These are phyloP conservation scores for Achatina immaculata DNA, from an alignment of 1,140 invertebrate genomes.

Conservation along the genomic window DNA sequence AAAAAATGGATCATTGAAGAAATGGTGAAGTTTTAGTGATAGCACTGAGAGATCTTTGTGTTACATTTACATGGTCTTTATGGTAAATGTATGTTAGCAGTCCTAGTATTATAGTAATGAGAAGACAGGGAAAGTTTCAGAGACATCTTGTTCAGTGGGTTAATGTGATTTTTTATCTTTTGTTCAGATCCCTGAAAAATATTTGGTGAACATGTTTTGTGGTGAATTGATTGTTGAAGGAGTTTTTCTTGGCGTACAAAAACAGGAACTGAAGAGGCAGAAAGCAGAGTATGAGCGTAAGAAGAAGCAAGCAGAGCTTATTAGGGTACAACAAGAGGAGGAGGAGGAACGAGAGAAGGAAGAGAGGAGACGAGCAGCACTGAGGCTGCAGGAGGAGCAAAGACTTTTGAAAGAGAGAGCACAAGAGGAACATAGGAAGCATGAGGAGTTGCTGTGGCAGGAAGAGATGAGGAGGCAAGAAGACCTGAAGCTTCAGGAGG, in stretches of 20 bases:
- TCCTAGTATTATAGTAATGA: too few species aligned
- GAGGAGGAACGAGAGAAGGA: constrained; percentile 59
- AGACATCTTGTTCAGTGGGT: too few species aligned
- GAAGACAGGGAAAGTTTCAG: too few species aligned
- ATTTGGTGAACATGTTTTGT: too few species aligned
- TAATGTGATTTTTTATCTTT: too few species aligned
- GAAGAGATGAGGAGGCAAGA: constrained; percentile 33
- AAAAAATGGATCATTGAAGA: too few species aligned
- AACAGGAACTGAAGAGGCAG: constrained; percentile 63
- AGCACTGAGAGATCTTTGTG: too few species aligned
- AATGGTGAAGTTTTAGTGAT: too few species aligned
- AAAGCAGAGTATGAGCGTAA: constrained; percentile 63
- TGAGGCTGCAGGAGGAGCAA: constrained; percentile 65
- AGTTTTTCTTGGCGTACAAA: background rate
- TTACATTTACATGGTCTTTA: too few species aligned
- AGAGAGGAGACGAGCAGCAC: constrained; percentile 59
- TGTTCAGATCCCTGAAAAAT: too few species aligned
- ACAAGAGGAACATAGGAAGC: constrained; percentile 42
- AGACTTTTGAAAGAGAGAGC: constrained; percentile 51
- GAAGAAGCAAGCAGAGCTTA: constrained; percentile 63
- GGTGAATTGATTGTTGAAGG: too few species aligned
- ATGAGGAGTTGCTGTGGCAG: constrained; percentile 39
- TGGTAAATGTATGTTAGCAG: too few species aligned
- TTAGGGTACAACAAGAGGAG: constrained; percentile 49
- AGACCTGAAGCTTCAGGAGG: constrained; percentile 24